These are phyloP conservation scores for Neoarius graeffei DNA, from an alignment of 2,113 vertebrate genomes.

Conservation along the genomic window DNA sequence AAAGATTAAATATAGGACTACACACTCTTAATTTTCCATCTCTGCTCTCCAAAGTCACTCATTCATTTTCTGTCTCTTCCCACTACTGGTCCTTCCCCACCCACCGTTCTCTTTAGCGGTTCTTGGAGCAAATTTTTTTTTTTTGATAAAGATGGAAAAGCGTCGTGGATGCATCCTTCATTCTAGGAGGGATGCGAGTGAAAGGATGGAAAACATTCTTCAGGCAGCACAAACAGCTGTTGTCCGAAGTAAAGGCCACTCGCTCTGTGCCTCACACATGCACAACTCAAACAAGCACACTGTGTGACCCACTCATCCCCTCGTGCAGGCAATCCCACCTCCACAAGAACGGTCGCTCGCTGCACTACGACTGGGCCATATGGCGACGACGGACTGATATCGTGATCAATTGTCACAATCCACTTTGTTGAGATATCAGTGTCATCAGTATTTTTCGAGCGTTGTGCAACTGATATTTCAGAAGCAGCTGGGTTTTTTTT, in stretches of 20 bases:
- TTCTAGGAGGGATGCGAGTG: conserved; percentile 65
- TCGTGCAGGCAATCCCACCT: conserved; percentile 33
- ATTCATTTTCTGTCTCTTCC: conserved; percentile 45
- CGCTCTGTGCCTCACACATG: conserved; percentile 56
- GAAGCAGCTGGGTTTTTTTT: neutral
- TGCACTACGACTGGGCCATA: neutral
- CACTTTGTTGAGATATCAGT: neutral
- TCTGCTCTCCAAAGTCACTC: conserved; percentile 69
- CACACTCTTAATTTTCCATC: conserved; percentile 75
- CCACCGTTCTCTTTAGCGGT: neutral
- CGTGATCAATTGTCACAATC: neutral
- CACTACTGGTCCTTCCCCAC: conserved; percentile 27
- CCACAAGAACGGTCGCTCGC: conserved; percentile 8
- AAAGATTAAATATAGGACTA: conserved; percentile 77
- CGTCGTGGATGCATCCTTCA: conserved; percentile 1
- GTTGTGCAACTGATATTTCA: neutral
- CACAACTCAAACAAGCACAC: neutral
- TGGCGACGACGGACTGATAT: neutral
- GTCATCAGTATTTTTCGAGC: neutral
- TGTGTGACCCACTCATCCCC: conserved; percentile 18
- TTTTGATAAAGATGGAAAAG: conserved; percentile 26
- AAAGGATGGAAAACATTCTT: conserved; percentile 79
- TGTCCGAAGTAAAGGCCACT: conserved; percentile 72
- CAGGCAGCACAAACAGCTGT: conserved; percentile 67
- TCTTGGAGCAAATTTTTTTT: conserved; percentile 7